Percentiles rank a stretch among this genome's conserved stretches.
These are phyloP conservation scores for Loris lydekkerianus DNA, from an alignment of 2,797 vertebrate genomes.

Conservation along the genomic window DNA sequence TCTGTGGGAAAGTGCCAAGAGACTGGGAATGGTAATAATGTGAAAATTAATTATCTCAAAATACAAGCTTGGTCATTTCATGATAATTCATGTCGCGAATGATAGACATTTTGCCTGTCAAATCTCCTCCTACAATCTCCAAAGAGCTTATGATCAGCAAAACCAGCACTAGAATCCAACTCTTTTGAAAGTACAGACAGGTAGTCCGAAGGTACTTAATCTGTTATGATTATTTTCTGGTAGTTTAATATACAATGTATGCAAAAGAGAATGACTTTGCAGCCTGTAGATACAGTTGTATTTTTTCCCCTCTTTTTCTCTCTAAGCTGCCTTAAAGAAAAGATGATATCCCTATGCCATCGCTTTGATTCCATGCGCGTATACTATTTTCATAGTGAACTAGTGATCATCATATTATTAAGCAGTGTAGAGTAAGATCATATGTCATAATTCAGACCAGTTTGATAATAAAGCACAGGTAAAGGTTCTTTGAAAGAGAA, in stretches of 20 bases:
- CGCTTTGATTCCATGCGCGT: not conserved
- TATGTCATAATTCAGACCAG: too few species aligned
- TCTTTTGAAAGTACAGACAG: not conserved
- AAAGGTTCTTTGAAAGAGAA: not conserved
- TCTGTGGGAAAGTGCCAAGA: not conserved
- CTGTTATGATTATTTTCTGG: not conserved
- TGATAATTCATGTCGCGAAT: not conserved
- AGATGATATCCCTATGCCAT: not conserved
- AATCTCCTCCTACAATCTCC: not conserved
- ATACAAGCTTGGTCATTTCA: not conserved
- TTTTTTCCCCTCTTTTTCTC: not conserved
- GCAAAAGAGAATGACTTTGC: constrained; percentile 14
- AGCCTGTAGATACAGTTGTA: not conserved
- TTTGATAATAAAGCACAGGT: not conserved
- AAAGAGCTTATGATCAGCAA: not conserved
- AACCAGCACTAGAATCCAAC: not conserved
- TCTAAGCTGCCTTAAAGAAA: constrained; percentile 14
- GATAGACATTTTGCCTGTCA: not conserved
- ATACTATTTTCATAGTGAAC: constrained; percentile 41
- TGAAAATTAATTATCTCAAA: not conserved
- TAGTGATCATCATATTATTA: not conserved
- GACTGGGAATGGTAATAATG: not conserved
- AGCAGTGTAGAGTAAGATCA: not conserved
- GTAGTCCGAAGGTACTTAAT: not conserved
- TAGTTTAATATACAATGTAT: not conserved